Conservation (phyloP, 2,888 invertebrate genomes). For the Amphiduros pacificus region DNA sequence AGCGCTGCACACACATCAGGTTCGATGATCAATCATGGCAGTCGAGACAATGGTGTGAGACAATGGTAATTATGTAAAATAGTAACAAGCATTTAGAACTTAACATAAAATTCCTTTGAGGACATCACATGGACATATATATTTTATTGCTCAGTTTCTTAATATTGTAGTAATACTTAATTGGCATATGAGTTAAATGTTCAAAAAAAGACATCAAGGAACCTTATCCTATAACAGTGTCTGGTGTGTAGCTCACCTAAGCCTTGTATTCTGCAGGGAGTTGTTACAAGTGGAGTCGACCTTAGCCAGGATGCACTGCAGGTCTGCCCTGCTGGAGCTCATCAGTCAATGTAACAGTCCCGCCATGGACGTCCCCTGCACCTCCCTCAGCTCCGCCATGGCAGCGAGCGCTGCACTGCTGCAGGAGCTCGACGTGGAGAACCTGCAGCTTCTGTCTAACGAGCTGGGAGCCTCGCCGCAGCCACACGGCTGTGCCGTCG, state of each 20-base stretch:
- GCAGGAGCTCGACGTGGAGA: constrained; percentile 58
- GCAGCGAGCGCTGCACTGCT: constrained; percentile 47
- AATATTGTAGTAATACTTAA: too few species aligned
- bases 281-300: constrained; percentile 50
- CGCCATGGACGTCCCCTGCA: constrained; percentile 46
- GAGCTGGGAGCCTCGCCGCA: constrained; percentile 48
- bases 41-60: too few species aligned
- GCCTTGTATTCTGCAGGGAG: constrained; percentile 39
- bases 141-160: background rate
- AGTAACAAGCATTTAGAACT: too few species aligned
- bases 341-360: constrained; percentile 55
- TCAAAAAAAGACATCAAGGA: too few species aligned
- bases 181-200: too few species aligned
- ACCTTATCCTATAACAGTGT: too few species aligned
- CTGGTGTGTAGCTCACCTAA: too few species aligned
- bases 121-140: too few species aligned
- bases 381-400: constrained; percentile 33
- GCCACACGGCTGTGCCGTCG: constrained; percentile 45
- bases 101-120: too few species aligned
- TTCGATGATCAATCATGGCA: too few species aligned
- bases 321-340: constrained; percentile 52
- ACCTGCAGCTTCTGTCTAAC: constrained; percentile 57
- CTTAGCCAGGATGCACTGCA: constrained; percentile 51
- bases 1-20: too few species aligned
- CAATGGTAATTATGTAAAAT: too few species aligned